A percentile compares a stretch with the other conserved stretches of the same genome.
Conservation (phyloP, 2,797 vertebrate genomes). For the Macroramphosus scolopax region DNA sequence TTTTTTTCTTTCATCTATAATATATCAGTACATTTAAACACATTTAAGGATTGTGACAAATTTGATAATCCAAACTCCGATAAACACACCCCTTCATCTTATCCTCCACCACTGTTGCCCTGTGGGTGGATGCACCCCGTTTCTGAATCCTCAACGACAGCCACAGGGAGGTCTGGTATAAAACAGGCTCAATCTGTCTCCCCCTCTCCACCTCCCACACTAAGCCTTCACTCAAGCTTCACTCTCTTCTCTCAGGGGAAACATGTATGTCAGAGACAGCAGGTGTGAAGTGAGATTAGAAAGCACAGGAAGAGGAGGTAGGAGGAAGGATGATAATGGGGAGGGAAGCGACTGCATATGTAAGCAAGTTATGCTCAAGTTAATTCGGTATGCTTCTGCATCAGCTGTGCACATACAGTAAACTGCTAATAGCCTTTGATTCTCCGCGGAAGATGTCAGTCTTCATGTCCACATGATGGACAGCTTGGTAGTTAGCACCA, state of each 20-base stretch:
- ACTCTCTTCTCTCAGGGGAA: constrained; percentile 69
- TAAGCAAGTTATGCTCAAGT: constrained; percentile 50
- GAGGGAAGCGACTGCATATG: constrained; percentile 41
- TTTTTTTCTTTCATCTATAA: background rate
- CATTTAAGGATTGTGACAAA: constrained; percentile 13
- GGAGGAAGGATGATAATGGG: constrained; percentile 51
- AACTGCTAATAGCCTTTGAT: constrained; percentile 67
- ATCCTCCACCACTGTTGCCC: constrained; percentile 38
- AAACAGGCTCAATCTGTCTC: constrained; percentile 65
- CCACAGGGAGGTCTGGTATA: constrained; percentile 59
- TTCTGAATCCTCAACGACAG: constrained; percentile 55
- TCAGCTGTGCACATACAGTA: constrained; percentile 63
- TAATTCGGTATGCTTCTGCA: constrained; percentile 54
- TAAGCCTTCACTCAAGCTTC: constrained; percentile 67
- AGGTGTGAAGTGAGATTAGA: constrained; percentile 78
- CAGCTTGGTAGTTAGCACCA: constrained; percentile 66
- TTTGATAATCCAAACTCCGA: constrained; percentile 34
- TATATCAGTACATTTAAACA: constrained; percentile 3
- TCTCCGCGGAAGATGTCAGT: constrained; percentile 60
- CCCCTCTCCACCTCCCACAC: constrained; percentile 64
- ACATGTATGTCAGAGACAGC: constrained; percentile 74
- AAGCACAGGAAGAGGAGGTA: constrained; percentile 52
- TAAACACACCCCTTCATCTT: constrained; percentile 31
- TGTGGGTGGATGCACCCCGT: constrained; percentile 59
- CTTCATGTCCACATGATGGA: constrained; percentile 58